Conservation (phyloP, 2,888 invertebrate species). For the Aphodius granarius region DNA sequence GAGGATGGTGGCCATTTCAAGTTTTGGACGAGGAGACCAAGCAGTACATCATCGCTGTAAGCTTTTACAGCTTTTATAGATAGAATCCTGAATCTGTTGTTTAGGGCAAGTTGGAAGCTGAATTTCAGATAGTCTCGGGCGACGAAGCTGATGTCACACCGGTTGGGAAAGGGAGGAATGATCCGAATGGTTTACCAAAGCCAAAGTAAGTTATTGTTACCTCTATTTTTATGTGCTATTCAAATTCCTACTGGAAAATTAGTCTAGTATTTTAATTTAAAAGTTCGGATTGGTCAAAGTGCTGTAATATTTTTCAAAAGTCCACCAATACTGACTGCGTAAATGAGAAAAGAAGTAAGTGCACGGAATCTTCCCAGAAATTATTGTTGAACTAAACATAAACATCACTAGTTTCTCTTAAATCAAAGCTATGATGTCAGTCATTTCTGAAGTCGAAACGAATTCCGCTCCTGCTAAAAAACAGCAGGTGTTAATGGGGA, state of each 20-base stretch:
- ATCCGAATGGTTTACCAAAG: slow-evolving; percentile 63
- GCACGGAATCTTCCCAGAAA: no score
- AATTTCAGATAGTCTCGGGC: slow-evolving; percentile 62
- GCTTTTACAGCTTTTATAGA: not conserved
- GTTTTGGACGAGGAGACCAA: slow-evolving; percentile 40
- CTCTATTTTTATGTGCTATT: no score
- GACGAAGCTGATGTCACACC: slow-evolving; percentile 64
- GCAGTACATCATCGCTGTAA: slow-evolving; percentile 42
- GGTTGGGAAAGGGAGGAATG: slow-evolving; percentile 65
- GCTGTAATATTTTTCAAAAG: not conserved
- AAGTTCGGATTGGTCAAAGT: not conserved
- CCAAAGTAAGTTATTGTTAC: slow-evolving; percentile 62
- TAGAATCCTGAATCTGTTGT: slow-evolving; percentile 28
- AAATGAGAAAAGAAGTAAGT: no score
- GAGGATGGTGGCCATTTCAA: slow-evolving; percentile 73
- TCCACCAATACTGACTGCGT: no score
- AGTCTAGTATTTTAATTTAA: no score
- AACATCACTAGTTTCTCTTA: no score
- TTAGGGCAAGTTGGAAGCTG: slow-evolving; percentile 72
- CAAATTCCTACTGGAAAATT: no score
- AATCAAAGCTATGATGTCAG: no score
- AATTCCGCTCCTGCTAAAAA: no score
- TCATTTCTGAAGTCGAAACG: no score
- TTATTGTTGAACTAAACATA: no score
- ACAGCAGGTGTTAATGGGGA: no score